Base-by-base conservation (phyloP, 2,888 invertebrate species). In the Buathra laborator region DNA sequence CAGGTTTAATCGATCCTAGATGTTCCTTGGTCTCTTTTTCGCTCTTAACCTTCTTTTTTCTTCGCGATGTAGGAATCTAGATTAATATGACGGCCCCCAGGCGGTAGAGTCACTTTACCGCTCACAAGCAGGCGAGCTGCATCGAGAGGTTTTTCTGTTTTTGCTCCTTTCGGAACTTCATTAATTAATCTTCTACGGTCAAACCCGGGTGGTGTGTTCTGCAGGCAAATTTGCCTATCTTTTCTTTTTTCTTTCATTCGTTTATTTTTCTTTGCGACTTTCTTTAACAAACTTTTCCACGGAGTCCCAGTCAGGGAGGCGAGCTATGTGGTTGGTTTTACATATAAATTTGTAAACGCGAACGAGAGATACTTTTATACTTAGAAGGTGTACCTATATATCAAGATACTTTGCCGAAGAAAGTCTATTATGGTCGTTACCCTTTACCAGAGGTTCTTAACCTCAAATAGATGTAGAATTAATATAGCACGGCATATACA, bases 171-270 rank as follows among this genome's bases (percentile, higher is more conserved):
- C 9, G 44, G 14, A 62, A 82, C 66, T 76, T 76, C 44, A n/a
- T 71, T 76, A 76, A 82, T 82, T 76, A 76, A 82, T 76, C 81
- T 66, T 82, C 29, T 56, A 44, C 56, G 62, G 56, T 64, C 44
- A 29, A 9, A 6, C 67, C 32, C 37, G 10, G 70, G 43, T 37
- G 48, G 48, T 56, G 68, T 66, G 68, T 64, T 16, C 70, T 14
- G 53, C 44, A 76, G 56, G 32, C 62, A 74, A 74, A 9, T 59
- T 70, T 44, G 19, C 62, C 14, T 76, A 37, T 44, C 44, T 9
- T 14, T 9, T 76, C 48, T 64, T 70, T 51, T 62, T 64, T 37
- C 43, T 44, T 43, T 19, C 68, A n/a, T 46, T 7, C 24, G 29
- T 24, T 16, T 32, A 29, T 48, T 44, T 56, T 12, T 5, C 32